Evolutionary conservation across 1,140 invertebrate species (phyloP), one percentile per base, ranked within the genome.

Genomic region (Drosophila tsacasi): DNA sequence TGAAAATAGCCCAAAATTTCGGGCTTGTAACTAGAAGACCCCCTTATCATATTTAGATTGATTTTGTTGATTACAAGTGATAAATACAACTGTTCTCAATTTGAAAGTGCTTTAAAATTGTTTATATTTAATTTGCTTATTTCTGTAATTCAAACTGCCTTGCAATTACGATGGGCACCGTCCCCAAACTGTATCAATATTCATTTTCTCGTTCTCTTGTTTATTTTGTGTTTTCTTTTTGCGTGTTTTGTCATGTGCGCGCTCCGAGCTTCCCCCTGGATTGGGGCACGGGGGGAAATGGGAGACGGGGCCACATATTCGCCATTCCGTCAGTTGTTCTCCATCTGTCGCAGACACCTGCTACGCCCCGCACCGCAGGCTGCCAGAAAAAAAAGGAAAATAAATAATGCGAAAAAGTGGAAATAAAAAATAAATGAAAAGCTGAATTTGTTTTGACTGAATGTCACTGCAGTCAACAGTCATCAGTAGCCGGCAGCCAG

Each of bases 401-500:
- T 27, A 69, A 68, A 67, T 67, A 69, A 67, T 52, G 63, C 35
- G 66, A 44, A 55, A 52, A 46, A 55, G 62, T 49, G 35, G 8
- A 63, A 44, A 65, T 63, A 66, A 63, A 62, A 66, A 69, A 69
- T 71, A 57, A 46, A 69, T 55, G 46, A 69, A 69, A 69, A 57
- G 64, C 30, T 44, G 68, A 64, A 81, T 76, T 76, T 83, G 58
- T 79, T 83, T 83, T 69, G 80, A 83, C 64, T 83, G 69, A 83
- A 83, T 83, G 75, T 79, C 81, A 79, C 74, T 83, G 64, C 52
- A 79, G 69, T 64, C 61, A 73, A 52, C 72, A 76, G 55, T 61
- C 65, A 39, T 64, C 62, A 25, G 57, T 32, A 69, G 64, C 52
- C 47, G 54, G 42, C 63, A 46, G 59, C 42, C 42, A 40, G 39